Evolutionary conservation across 2,888 invertebrate species (phyloP), one percentile per base, ranked within the genome.

Genomic region (Mayetiola destructor): DNA sequence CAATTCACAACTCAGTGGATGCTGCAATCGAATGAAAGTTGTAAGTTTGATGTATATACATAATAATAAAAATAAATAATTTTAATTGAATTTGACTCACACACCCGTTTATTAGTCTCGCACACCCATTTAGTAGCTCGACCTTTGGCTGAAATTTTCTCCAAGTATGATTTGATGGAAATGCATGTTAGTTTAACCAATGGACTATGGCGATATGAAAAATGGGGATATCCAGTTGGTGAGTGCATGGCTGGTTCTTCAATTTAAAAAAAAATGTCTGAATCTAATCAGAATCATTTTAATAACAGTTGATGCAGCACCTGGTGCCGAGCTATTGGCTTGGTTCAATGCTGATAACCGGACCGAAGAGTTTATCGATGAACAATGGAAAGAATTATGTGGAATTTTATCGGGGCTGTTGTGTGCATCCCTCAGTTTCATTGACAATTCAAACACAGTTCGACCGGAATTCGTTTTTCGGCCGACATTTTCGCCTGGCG

Each of bases 361-460:
- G 3, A 67, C 66, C 1, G 53, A 57, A 0, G 63, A 66, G 55
- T 76, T 88, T 69, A 80, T 94, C 9, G 85, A 95, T 67, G 75
- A 77, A 55, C 82, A 86, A 63, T 99, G 97, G 97, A 82, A 82
- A 64, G 84, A 86, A 63, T 74, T 99, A 32, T 86, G 89, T 56
- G 88, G 91, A 66, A 85, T 93, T 0, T 77, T 99, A 37, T 92
- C 96, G 18, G 99, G 99, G 2, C 78, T 97, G 6, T 82, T 99
- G 59, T 99, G 99, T 75, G 90, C 96, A 12, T 97, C 97, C 1
- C 75, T 99, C 12, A 95, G 96, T 73, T 95, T 94, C 67, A 87
- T 97, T 62, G 88, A 90, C 67, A 78, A 79, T 56, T 81, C 84
- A 2, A 92, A 91, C 64, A 90, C 88, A 57, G 78, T 93, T 39